Conservation (phyloP, 2,888 invertebrate genomes). For the Tortrix viridana region DNA sequence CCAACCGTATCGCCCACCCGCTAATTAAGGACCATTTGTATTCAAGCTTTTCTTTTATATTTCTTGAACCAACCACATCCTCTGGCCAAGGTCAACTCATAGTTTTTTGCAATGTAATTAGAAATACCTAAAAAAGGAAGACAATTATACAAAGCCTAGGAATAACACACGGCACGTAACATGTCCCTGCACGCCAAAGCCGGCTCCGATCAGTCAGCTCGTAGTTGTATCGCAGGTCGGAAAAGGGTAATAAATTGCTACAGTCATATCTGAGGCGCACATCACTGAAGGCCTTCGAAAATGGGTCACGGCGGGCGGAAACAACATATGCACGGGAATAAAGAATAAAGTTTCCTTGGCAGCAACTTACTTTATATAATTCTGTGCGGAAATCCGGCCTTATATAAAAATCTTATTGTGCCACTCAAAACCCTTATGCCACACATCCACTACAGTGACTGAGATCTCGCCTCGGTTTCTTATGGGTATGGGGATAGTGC, state of each 20-base stretch:
- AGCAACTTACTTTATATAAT: constrained; percentile 31
- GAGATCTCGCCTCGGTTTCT: no score
- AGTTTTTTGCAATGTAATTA: constrained; percentile 7
- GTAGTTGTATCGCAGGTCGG: constrained; percentile 36
- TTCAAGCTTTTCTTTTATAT: neutral
- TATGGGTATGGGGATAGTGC: no score
- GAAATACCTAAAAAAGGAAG: neutral
- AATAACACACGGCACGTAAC: constrained; percentile 2
- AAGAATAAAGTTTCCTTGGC: constrained; percentile 47
- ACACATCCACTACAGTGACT: no score
- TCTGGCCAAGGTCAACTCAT: neutral
- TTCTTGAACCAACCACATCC: neutral
- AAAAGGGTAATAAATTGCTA: constrained; percentile 56
- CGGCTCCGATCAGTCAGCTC: constrained; percentile 27
- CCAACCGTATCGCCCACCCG: neutral
- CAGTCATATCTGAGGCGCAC: constrained; percentile 59
- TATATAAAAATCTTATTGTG: constrained; percentile 13
- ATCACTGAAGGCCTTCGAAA: constrained; percentile 62
- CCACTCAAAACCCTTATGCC: neutral
- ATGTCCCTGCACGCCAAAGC: neutral
- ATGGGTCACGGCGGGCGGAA: constrained; percentile 67
- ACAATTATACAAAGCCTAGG: neutral
- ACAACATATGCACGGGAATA: constrained; percentile 52
- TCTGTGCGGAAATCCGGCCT: constrained; percentile 9
- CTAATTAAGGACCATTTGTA: constrained; percentile 10